Base-by-base conservation (phyloP, 2,797 vertebrate species). In the Cynodonichthys magdalenae region DNA sequence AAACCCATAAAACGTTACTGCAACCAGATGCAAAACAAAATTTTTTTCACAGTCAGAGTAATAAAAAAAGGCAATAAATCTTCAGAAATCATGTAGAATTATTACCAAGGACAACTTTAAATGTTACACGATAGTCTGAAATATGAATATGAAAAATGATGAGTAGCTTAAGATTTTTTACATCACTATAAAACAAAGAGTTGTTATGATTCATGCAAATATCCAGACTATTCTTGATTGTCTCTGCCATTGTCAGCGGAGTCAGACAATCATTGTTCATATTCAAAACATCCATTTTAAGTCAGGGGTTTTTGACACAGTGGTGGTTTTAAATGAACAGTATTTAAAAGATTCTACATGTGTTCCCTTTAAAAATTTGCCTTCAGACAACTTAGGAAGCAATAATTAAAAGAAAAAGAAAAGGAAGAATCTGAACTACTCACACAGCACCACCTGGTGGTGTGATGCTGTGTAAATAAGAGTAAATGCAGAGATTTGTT, bases 401-500 rank as follows among this genome's bases (percentile, higher is more conserved):
- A 1, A 59, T 0, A 9, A 4, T 27, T 46, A 0, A 9, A 18
- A 55, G 29, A 39, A 17, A 49, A 0, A 20, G 20, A 5, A 4
- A 12, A 2, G 17, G 8, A 18, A 9, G 0, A 10, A 2, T 12
- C 14, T 62, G 31, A 24, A 51, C 15, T 15, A 6, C 36, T 63
- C 12, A 24, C 3, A 53, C 51, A 83, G 59, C 78, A 53, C 2
- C 62, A 73, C 15, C 68, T 45, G 61, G 56, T 75, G 75, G 54
- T 28, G 24, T 19, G 47, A 36, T 36, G 34, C 10, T 11, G 34
- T 36, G 3, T 17, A 2, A 51, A 62, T 6, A 17, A 42, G 41
- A 42, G 6, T 8, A 56, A 44, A 24, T 9, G 10, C 34, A 36
- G 2, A 11, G 34, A 28, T 3, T n/a, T 28, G 5, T 24, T 28